phyloP scores from a whole-genome alignment of 2,888 invertebrate species.

The Dryadula phaetusa region DNA sequence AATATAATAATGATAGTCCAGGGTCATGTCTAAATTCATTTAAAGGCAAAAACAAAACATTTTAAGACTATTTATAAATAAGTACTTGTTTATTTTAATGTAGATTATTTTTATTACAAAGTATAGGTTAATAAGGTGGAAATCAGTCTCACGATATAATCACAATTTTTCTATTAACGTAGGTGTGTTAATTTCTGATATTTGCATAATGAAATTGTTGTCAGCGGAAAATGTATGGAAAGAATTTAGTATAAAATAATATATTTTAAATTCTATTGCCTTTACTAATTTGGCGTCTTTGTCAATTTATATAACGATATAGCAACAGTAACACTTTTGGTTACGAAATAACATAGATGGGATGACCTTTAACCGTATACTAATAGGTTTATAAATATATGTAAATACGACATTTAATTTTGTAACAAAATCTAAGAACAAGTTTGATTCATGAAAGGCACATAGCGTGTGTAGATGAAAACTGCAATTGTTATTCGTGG shows the following conservation, averaged over 20 bases:
- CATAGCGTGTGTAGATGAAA: slow-evolving; percentile 50
- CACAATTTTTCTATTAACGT: neutral
- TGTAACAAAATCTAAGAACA: slow-evolving; percentile 45
- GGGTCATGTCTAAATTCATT: no score
- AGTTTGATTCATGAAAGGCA: slow-evolving; percentile 45
- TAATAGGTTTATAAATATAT: slow-evolving; percentile 43
- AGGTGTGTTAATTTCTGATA: neutral
- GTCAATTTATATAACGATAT: neutral
- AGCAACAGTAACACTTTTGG: neutral
- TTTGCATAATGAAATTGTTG: neutral
- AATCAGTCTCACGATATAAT: neutral
- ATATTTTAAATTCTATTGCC: neutral
- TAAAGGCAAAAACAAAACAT: no score
- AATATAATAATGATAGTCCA: no score
- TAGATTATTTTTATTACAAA: neutral
- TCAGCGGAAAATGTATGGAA: no score
- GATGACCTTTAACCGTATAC: slow-evolving; percentile 38
- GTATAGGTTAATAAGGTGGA: neutral
- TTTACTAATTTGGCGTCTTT: neutral
- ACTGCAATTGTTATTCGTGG: slow-evolving; percentile 67
- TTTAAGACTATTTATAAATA: no score
- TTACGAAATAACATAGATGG: slow-evolving; percentile 32
- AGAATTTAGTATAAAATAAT: no score
- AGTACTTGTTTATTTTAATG: no score
- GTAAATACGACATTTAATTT: slow-evolving; percentile 52